Percentiles rank a stretch among this genome's conserved stretches.
Evolutionary conservation across 2,797 vertebrate species (phyloP).

Genomic region (Eulemur coronatus): DNA sequence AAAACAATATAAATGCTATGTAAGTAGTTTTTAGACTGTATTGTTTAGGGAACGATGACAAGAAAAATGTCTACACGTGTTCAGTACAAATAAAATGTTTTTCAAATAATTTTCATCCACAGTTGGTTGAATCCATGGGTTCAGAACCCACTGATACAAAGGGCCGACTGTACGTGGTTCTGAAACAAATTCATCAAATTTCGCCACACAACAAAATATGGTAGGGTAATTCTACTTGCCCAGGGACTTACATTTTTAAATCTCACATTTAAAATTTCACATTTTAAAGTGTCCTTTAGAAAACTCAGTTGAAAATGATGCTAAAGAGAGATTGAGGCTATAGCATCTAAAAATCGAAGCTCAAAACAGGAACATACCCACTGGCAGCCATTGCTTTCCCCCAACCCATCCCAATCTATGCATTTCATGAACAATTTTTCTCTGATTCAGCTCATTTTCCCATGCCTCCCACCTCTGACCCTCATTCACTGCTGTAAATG

Average conservation of each 20-base stretch:
- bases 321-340: neutral
- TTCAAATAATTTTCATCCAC: neutral
- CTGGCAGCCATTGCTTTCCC: neutral
- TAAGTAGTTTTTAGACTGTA: neutral
- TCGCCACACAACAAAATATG: neutral
- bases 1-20: neutral
- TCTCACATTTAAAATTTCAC: neutral
- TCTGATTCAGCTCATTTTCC: neutral
- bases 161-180: too few species aligned
- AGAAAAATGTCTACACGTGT: neutral
- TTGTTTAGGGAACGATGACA: neutral
- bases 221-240: neutral
- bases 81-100: neutral
- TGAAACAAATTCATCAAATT: conserved; percentile 21
- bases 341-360: neutral
- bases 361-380: neutral
- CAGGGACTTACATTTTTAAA: neutral
- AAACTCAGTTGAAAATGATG: neutral
- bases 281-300: neutral
- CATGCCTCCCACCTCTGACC: neutral
- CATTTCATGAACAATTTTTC: neutral
- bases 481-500: neutral
- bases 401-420: neutral
- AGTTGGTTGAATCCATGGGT: neutral
- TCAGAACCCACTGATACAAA: neutral